These are phyloP conservation scores for Passer montanus DNA, from an alignment of 2,113 vertebrate genomes.

Conservation along the genomic window DNA sequence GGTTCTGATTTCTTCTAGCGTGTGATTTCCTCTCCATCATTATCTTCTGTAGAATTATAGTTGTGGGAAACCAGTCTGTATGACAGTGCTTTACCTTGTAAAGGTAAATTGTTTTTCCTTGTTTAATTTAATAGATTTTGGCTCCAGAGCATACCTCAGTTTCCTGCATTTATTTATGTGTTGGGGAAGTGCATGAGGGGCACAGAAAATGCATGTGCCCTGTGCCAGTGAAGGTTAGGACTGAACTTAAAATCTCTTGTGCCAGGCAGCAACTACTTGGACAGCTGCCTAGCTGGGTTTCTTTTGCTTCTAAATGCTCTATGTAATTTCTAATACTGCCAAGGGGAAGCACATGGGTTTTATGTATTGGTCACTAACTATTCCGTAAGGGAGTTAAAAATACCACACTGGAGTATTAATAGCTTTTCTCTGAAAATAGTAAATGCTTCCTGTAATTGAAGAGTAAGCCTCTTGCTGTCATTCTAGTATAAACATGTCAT, in stretches of 20 bases:
- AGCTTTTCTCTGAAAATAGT: background rate
- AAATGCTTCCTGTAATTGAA: background rate
- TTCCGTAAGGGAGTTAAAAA: background rate
- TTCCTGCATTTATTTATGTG: background rate
- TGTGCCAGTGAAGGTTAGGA: background rate
- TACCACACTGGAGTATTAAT: background rate
- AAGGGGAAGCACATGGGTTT: background rate
- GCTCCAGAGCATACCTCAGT: background rate
- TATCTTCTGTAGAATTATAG: constrained; percentile 15
- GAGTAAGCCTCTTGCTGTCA: background rate
- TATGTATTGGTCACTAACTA: background rate
- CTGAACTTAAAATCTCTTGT: background rate
- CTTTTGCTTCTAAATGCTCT: background rate
- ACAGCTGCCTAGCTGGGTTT: background rate
- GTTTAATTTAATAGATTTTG: background rate
- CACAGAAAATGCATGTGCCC: background rate
- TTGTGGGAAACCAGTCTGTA: background rate
- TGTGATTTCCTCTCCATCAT: constrained; percentile 12
- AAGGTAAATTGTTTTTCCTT: background rate
- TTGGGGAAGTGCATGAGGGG: background rate
- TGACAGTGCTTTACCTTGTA: background rate
- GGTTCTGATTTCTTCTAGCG: background rate
- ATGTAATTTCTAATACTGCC: background rate
- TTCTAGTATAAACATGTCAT: background rate
- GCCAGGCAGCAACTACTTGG: background rate